A percentile compares a stretch with the other conserved stretches of the same genome.
phyloP scores from a whole-genome alignment of 2,797 vertebrate genomes.

The Xenentodon cancila region DNA sequence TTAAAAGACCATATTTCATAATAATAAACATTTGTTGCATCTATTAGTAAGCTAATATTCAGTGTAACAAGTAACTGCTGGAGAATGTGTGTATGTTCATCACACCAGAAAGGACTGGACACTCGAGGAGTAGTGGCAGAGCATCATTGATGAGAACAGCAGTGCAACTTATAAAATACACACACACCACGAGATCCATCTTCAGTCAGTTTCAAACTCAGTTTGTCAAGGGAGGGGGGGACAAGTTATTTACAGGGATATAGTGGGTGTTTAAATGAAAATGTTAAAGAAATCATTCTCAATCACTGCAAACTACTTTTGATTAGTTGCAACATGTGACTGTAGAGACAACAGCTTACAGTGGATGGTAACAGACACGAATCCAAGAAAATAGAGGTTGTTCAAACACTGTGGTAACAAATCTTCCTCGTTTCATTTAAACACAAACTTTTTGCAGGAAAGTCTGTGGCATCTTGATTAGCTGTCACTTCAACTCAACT shows the following conservation, averaged over 20 bases:
- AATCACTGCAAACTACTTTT: constrained; percentile 25
- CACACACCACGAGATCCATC: constrained; percentile 54
- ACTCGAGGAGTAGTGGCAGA: constrained; percentile 69
- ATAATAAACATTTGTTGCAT: too few species aligned
- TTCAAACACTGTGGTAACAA: constrained; percentile 27
- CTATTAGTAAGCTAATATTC: constrained; percentile 24
- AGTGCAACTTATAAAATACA: constrained; percentile 55
- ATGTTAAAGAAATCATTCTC: constrained; percentile 19
- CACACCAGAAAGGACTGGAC: constrained; percentile 75
- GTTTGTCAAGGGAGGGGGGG: constrained; percentile 19
- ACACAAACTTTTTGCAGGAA: constrained; percentile 18
- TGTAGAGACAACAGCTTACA: constrained; percentile 37
- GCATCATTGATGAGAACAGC: constrained; percentile 73
- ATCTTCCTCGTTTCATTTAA: constrained; percentile 35
- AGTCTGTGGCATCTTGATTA: constrained; percentile 21
- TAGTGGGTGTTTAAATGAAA: constrained; percentile 11
- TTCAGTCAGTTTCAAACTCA: constrained; percentile 50
- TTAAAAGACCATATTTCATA: too few species aligned
- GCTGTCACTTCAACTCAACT: constrained; percentile 19
- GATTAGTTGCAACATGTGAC: constrained; percentile 11
- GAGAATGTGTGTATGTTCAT: constrained; percentile 63
- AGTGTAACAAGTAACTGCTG: constrained; percentile 27
- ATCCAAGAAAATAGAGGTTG: constrained; percentile 22
- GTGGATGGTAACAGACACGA: constrained; percentile 31
- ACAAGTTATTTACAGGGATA: constrained; percentile 51